phyloP scores from a whole-genome alignment of 2,113 vertebrate genomes.

The Hyla sarda region DNA sequence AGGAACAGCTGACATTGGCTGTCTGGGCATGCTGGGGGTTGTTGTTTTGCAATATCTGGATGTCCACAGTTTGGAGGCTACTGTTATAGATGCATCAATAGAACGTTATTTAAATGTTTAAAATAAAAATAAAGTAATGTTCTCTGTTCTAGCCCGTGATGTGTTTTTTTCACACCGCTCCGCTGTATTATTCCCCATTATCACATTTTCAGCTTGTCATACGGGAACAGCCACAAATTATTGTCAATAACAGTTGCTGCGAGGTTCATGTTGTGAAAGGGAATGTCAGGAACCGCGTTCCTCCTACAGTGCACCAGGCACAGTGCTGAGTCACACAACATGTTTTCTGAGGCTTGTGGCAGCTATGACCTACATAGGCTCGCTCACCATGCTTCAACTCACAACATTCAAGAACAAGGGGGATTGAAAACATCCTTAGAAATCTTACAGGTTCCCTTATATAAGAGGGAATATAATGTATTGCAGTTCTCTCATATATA shows the following conservation, averaged over 20 bases:
- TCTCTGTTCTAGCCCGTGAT: not conserved
- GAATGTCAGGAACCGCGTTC: slow-evolving; percentile 22
- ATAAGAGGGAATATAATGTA: not conserved
- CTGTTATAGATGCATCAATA: no score
- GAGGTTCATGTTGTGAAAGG: slow-evolving; percentile 35
- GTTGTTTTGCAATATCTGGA: no score
- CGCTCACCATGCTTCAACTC: not conserved
- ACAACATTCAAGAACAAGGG: not conserved
- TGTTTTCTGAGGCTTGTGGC: slow-evolving; percentile 45
- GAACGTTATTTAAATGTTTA: no score
- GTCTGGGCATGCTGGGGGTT: no score
- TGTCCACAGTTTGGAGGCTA: not conserved
- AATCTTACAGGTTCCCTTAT: not conserved
- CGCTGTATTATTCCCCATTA: not conserved
- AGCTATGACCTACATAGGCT: slow-evolving; percentile 43
- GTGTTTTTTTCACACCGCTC: not conserved
- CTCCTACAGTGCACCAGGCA: slow-evolving; percentile 9
- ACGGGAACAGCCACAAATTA: slow-evolving; percentile 23
- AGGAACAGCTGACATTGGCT: no score
- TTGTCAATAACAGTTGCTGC: slow-evolving; percentile 28
- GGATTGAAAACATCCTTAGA: not conserved
- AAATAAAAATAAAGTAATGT: not conserved
- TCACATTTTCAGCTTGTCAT: slow-evolving; percentile 1
- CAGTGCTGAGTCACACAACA: slow-evolving; percentile 23
- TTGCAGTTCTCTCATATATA: not conserved